phyloP scores from a whole-genome alignment of 2,888 invertebrate genomes.

The Saturnia pavonia region DNA sequence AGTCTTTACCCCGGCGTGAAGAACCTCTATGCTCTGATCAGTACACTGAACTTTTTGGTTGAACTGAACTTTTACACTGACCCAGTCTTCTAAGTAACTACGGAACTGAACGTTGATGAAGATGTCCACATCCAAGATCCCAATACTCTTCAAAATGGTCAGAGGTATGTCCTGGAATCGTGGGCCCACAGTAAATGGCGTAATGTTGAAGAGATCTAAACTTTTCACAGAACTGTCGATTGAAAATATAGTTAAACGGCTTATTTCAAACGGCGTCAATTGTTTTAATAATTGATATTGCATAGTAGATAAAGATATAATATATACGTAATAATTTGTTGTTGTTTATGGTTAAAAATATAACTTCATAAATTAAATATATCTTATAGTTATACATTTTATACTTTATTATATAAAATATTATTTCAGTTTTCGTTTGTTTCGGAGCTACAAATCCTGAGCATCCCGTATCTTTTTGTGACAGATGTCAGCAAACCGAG shows the following conservation, averaged over 20 bases:
- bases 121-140: too few species aligned
- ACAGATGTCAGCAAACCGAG: conserved; percentile 59
- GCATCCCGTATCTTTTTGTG: conserved; percentile 54
- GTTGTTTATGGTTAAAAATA: not conserved
- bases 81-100: too few species aligned
- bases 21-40: too few species aligned
- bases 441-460: conserved; percentile 36
- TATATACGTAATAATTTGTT: too few species aligned
- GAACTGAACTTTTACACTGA: too few species aligned
- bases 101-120: too few species aligned
- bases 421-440: conserved; percentile 26
- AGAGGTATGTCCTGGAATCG: too few species aligned
- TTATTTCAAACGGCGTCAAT: not conserved
- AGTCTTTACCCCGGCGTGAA: too few species aligned
- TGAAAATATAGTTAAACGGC: not conserved
- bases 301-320: not conserved
- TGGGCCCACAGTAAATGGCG: too few species aligned
- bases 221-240: not conserved
- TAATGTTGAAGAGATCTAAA: not conserved
- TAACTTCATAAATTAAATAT: not conserved
- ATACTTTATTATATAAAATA: conserved; percentile 5
- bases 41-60: too few species aligned
- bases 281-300: not conserved
- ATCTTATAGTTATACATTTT: not conserved
- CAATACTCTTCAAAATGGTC: too few species aligned